Conservation (phyloP, 2,797 vertebrate genomes). For the Anguilla pacifica region DNA sequence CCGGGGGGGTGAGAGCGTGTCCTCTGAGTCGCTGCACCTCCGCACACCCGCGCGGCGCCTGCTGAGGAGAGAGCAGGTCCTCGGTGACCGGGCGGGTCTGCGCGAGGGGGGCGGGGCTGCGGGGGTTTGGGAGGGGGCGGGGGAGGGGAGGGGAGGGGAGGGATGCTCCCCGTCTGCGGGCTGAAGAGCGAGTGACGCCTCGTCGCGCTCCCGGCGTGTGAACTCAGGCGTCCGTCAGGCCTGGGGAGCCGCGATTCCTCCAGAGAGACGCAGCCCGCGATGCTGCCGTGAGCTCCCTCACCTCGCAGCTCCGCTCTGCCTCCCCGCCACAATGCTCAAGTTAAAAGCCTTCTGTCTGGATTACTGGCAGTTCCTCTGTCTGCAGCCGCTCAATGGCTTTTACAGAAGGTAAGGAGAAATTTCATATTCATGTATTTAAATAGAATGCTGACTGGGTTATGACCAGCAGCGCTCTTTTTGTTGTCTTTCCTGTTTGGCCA, state of each 20-base stretch:
- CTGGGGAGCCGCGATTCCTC: neutral
- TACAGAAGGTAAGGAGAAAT: conserved; percentile 86
- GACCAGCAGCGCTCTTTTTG: neutral
- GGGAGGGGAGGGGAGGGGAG: conserved; percentile 43
- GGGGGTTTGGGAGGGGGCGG: conserved; percentile 10
- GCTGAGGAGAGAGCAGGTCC: neutral
- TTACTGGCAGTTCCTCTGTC: conserved; percentile 96
- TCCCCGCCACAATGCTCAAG: conserved; percentile 84
- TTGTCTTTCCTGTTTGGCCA: neutral
- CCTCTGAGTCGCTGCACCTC: neutral
- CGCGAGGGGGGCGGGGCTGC: neutral
- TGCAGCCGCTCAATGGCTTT: conserved; percentile 88
- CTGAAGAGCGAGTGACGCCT: neutral
- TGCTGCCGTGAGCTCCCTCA: conserved; percentile 30
- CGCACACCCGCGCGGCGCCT: neutral
- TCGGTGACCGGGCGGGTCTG: neutral
- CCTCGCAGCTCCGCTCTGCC: conserved; percentile 21
- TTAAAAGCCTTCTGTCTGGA: conserved; percentile 96
- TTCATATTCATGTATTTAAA: neutral
- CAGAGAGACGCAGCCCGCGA: conserved; percentile 11
- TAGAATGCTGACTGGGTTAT: too few relatives aligned
- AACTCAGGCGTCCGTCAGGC: neutral
- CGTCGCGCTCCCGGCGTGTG: neutral
- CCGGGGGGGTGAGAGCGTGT: neutral
- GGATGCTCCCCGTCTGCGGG: conserved; percentile 24